Evolutionary conservation across 2,888 invertebrate species (phyloP).

Genomic region (Epinotia nisella): DNA sequence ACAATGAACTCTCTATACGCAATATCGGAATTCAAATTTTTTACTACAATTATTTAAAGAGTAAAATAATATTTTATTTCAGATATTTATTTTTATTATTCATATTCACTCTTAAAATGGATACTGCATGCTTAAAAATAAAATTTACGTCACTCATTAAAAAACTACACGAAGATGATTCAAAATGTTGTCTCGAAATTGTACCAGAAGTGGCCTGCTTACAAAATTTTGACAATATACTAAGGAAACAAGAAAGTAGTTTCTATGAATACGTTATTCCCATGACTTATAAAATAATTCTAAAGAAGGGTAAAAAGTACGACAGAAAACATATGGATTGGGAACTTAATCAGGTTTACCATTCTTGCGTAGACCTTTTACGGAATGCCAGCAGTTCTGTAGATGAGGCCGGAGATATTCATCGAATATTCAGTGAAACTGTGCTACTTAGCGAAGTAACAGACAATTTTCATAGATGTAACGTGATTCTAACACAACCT

Average conservation of each 20-base stretch:
- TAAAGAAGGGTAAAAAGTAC: slow-evolving; percentile 55
- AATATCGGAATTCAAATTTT: too few relatives aligned
- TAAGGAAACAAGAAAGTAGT: slow-evolving; percentile 62
- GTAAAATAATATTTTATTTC: slow-evolving; percentile 32
- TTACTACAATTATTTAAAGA: too few relatives aligned
- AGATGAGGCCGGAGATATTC: slow-evolving; percentile 56
- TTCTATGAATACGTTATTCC: slow-evolving; percentile 70
- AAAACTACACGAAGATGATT: slow-evolving; percentile 55
- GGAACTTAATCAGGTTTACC: slow-evolving; percentile 60
- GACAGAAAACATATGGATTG: slow-evolving; percentile 17
- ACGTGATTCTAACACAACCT: slow-evolving; percentile 40
- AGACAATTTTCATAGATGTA: slow-evolving; percentile 46
- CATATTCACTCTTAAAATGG: slow-evolving; percentile 59
- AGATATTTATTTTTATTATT: slow-evolving; percentile 45
- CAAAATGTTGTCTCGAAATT: slow-evolving; percentile 70
- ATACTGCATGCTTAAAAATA: slow-evolving; percentile 64
- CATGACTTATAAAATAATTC: slow-evolving; percentile 70
- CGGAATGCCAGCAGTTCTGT: slow-evolving; percentile 52
- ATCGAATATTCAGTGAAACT: slow-evolving; percentile 66
- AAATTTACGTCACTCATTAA: slow-evolving; percentile 69
- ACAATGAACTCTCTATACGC: too few relatives aligned
- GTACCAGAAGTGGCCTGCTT: slow-evolving; percentile 67
- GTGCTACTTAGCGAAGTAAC: slow-evolving; percentile 54
- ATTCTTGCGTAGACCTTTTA: slow-evolving; percentile 74
- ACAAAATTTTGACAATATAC: slow-evolving; percentile 68